A percentile compares a stretch with the other conserved stretches of the same genome.
Conservation (phyloP, 2,113 vertebrate genomes). For the Lutjanus erythropterus region DNA sequence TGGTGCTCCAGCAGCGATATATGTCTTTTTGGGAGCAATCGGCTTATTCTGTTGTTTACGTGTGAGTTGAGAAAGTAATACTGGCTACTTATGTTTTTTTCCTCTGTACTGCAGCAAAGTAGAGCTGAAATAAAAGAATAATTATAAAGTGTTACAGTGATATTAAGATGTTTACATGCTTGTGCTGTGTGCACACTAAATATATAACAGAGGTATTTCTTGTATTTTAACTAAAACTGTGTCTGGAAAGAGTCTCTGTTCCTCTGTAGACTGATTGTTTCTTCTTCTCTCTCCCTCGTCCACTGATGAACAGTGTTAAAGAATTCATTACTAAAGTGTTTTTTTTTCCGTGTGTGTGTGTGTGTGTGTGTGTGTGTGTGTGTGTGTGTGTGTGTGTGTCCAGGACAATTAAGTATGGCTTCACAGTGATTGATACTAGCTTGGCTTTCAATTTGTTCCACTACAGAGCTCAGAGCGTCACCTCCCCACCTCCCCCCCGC, state of each 20-base stretch:
- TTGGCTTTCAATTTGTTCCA: slow-evolving; percentile 99
- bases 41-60: too few species aligned
- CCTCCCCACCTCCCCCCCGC: slow-evolving; percentile 8
- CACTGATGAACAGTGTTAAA: slow-evolving; percentile 10
- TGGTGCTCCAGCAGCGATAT: too few species aligned
- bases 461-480: slow-evolving; percentile 87
- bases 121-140: too few species aligned
- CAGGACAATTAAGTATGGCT: slow-evolving; percentile 97
- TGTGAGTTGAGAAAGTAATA: too few species aligned
- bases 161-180: too few species aligned
- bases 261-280: neutral
- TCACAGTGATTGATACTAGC: slow-evolving; percentile 99
- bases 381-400: slow-evolving; percentile 93
- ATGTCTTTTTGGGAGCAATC: too few species aligned
- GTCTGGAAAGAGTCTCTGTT: neutral
- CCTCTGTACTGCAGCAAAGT: too few species aligned
- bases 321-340: slow-evolving; percentile 86
- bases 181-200: too few species aligned
- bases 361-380: slow-evolving; percentile 65
- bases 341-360: neutral
- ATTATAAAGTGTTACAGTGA: too few species aligned
- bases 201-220: too few species aligned
- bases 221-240: too few species aligned
- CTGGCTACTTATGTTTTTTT: too few species aligned
- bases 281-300: neutral